Evolutionary conservation across 2,888 invertebrate species (phyloP).

Genomic region (Tachystola acroxantha): DNA sequence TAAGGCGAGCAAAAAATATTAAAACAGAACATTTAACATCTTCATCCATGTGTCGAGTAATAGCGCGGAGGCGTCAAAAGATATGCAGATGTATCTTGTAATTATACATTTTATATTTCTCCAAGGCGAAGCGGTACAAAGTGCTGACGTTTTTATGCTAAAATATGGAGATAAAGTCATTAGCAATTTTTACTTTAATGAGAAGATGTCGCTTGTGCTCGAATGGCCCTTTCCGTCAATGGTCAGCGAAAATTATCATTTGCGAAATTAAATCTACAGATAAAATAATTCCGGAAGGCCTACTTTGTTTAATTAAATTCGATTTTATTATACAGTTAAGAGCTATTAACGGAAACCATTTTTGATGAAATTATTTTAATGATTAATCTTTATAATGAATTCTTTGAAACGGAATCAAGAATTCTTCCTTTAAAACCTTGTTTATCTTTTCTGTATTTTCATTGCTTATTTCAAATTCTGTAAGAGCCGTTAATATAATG

Average conservation of each 20-base stretch:
- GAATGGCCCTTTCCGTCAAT: constrained; percentile 37
- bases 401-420: too few relatives aligned
- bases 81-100: constrained; percentile 64
- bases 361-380: too few relatives aligned
- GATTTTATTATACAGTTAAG: background rate
- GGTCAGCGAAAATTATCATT: constrained; percentile 59
- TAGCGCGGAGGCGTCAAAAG: constrained; percentile 51
- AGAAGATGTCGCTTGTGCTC: constrained; percentile 51
- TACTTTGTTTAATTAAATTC: constrained; percentile 23
- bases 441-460: too few relatives aligned
- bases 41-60: constrained; percentile 55
- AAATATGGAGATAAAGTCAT: constrained; percentile 73
- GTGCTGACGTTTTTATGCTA: constrained; percentile 68
- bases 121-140: constrained; percentile 44
- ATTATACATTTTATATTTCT: constrained; percentile 43
- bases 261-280: constrained; percentile 32
- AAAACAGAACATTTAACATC: constrained; percentile 45
- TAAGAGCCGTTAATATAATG: too few relatives aligned
- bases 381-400: too few relatives aligned
- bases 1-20: constrained; percentile 18
- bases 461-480: too few relatives aligned
- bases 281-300: constrained; percentile 22
- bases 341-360: too few relatives aligned
- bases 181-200: constrained; percentile 69
- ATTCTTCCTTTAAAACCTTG: too few relatives aligned